Base-by-base conservation (phyloP, 1,140 invertebrate genomes). In the Campoletis sonorensis region DNA sequence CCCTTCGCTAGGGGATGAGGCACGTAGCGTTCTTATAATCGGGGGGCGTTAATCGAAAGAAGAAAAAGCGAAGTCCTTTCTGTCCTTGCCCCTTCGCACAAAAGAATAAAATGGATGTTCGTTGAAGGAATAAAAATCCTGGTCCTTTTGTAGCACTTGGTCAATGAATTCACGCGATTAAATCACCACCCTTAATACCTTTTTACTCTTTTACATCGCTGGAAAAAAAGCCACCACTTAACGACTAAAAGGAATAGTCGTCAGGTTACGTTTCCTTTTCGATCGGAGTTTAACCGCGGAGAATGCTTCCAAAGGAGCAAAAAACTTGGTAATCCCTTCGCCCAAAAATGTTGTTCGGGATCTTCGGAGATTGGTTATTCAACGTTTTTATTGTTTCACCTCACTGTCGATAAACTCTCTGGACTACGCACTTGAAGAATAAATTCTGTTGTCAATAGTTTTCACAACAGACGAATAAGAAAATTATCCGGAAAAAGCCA, bases 11-110 rank as follows among this genome's bases (percentile, higher is more conserved):
- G 18, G 71, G 71, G 40, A 7, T 23, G 49, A 49, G 71, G 13
- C 21, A 73, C 37, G 40, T 10, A 26, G 21, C 61, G 61, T 15
- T 67, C 16, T 26, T 76, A 58, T 76, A 67, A 76, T 76, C 72
- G 23, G 3, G 33, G 33, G 49, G 49, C 26, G 51, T 30, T 76
- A 58, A 76, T 76, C 72, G 72, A 21, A n/a, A 76, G 54, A 49
- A 27, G 23, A 76, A 76, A 76, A 58, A n/a, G 7, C 71, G 26
- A 76, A 76, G 71, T 73, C 72, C 54, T 76, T 51, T 76, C 26
- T 16, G 26, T 76, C 26, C 72, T 58, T n/a, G 15, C 72, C 72
- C 51, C 45, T 58, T 15, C 37, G 37, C 26, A 33, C 49, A n/a
- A 58, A 27, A 26, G 45, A 76, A 58, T 13, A 76, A 58, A 58